Conservation (phyloP, 37 sponge, comb jelly and placozoan species). For the Cliona cf. orientalis region DNA sequence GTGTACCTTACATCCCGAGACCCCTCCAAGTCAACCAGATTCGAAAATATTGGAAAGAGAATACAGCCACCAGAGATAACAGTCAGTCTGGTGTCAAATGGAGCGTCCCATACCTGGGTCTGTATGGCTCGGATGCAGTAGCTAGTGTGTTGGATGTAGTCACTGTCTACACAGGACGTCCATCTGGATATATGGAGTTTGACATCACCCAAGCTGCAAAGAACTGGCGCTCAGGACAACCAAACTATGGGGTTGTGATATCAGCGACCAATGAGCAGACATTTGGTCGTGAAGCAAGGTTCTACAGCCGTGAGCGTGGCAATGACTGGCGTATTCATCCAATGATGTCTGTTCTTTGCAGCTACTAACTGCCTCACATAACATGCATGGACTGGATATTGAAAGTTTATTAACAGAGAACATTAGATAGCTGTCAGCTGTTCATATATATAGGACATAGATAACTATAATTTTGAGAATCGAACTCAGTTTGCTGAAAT, state of each 20-base stretch:
- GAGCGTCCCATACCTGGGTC: not conserved
- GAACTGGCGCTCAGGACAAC: not conserved
- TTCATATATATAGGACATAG: no score
- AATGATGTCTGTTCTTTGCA: no score
- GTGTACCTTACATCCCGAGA: not conserved
- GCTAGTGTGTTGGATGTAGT: not conserved
- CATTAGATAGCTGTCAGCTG: no score
- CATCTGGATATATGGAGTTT: not conserved
- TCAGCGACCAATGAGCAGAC: not conserved
- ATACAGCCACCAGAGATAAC: not conserved
- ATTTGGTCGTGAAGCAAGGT: not conserved
- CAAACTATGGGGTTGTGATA: not conserved
- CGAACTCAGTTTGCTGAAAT: no score
- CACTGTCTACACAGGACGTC: not conserved
- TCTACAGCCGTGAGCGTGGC: no score
- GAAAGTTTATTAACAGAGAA: no score
- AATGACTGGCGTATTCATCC: no score
- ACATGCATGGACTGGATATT: no score
- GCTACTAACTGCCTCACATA: no score
- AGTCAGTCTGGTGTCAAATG: not conserved
- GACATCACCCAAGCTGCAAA: not conserved
- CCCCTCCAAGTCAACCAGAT: not conserved
- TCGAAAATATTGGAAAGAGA: not conserved
- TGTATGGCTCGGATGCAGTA: not conserved
- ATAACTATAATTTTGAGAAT: no score